Evolutionary conservation across 2,797 vertebrate genomes (phyloP).

Genomic region (Distichodus sexfasciatus): DNA sequence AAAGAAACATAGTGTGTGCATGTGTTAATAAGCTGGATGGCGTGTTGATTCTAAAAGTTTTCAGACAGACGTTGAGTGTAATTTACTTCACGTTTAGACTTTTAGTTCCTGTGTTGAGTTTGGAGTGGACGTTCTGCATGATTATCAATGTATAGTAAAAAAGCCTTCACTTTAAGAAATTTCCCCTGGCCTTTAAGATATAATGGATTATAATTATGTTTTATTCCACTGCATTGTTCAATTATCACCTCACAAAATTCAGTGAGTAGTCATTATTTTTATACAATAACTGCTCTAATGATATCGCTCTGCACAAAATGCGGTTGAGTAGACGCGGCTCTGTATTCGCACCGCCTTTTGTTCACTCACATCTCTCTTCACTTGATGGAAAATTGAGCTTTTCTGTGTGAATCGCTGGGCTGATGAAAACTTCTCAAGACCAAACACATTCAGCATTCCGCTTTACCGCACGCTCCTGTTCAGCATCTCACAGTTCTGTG

Average conservation of each 20-base stretch:
- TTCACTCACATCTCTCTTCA: too few species aligned
- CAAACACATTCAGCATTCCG: too few species aligned
- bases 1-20: constrained; percentile 37
- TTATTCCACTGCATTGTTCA: neutral
- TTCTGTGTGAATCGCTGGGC: too few species aligned
- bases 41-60: constrained; percentile 14
- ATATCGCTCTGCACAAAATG: neutral
- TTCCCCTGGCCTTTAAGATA: neutral
- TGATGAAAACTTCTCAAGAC: too few species aligned
- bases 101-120: too few species aligned
- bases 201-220: neutral
- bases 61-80: too few species aligned
- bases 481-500: too few species aligned
- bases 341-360: neutral
- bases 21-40: constrained; percentile 55
- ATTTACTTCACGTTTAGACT: too few species aligned
- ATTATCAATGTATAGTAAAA: neutral
- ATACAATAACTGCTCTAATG: neutral
- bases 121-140: neutral
- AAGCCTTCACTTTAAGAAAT: neutral
- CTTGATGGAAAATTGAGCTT: too few species aligned
- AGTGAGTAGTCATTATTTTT: neutral
- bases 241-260: neutral
- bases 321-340: neutral
- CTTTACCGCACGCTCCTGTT: too few species aligned